Evolutionary conservation across 2,888 invertebrate species (phyloP).

Genomic region (Amphiduros pacificus): DNA sequence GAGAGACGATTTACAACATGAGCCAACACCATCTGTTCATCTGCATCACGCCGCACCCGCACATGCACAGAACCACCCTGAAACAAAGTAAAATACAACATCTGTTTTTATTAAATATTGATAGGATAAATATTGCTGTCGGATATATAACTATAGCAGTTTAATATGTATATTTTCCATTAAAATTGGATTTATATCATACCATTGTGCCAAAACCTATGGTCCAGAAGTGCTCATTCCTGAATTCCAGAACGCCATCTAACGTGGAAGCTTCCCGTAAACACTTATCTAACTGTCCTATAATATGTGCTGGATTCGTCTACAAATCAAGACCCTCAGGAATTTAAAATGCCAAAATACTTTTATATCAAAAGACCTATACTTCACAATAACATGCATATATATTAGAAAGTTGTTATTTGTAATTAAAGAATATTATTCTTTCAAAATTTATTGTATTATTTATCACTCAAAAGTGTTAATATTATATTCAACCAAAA

Average conservation of each 20-base stretch:
- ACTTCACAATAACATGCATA: no score
- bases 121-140: no score
- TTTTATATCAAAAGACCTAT: no score
- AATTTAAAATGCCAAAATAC: no score
- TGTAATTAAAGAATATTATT: no score
- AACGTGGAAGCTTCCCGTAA: conserved; percentile 67
- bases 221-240: conserved; percentile 70
- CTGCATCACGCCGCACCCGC: conserved; percentile 66
- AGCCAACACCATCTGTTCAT: conserved; percentile 67
- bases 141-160: neutral
- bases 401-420: no score
- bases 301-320: conserved; percentile 68
- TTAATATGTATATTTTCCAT: neutral
- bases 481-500: no score
- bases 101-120: no score
- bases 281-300: conserved; percentile 67
- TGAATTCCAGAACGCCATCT: conserved; percentile 69
- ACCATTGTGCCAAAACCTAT: conserved; percentile 67
- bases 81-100: conserved; percentile 20
- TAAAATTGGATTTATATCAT: conserved; percentile 28
- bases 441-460: no score
- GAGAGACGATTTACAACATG: conserved; percentile 66
- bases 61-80: conserved; percentile 67
- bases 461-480: no score
- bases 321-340: no score